Evolutionary conservation across 2,888 invertebrate genomes (phyloP).

Genomic region (Scaptodrosophila latifasciaeformis): DNA sequence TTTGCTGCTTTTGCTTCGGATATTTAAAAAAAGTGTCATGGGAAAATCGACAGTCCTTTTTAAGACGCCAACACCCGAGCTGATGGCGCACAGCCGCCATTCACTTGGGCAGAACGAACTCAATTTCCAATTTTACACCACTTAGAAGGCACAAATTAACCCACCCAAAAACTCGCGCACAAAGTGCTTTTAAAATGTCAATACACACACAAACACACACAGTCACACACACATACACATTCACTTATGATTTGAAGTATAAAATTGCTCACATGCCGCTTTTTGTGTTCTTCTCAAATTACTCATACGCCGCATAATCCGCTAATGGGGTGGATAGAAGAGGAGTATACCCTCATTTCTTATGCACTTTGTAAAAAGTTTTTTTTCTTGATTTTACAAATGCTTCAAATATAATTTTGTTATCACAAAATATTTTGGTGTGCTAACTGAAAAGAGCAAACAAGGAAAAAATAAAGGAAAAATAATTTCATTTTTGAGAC

Average conservation of each 20-base stretch:
- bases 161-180: no score
- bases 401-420: slow-evolving; percentile 41
- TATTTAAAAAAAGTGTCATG: no score
- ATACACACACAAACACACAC: background rate
- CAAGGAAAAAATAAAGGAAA: slow-evolving; percentile 9
- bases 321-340: slow-evolving; percentile 25
- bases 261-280: slow-evolving; percentile 35
- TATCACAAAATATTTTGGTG: slow-evolving; percentile 35
- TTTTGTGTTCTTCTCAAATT: slow-evolving; percentile 28
- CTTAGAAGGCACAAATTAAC: no score
- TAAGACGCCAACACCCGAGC: background rate
- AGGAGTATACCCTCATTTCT: slow-evolving; percentile 26
- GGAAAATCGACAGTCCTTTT: no score
- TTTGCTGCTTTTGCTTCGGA: no score
- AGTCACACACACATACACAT: slow-evolving; percentile 6
- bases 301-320: slow-evolving; percentile 39
- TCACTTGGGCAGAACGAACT: slow-evolving; percentile 28
- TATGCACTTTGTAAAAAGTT: slow-evolving; percentile 33
- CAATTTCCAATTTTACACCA: slow-evolving; percentile 35
- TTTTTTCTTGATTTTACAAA: slow-evolving; percentile 3
- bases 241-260: background rate
- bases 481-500: background rate
- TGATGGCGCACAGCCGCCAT: slow-evolving; percentile 13
- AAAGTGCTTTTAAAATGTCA: slow-evolving; percentile 1
- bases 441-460: slow-evolving; percentile 20